phyloP scores from a whole-genome alignment of 2,797 vertebrate genomes.

The Gobio occitaniae region DNA sequence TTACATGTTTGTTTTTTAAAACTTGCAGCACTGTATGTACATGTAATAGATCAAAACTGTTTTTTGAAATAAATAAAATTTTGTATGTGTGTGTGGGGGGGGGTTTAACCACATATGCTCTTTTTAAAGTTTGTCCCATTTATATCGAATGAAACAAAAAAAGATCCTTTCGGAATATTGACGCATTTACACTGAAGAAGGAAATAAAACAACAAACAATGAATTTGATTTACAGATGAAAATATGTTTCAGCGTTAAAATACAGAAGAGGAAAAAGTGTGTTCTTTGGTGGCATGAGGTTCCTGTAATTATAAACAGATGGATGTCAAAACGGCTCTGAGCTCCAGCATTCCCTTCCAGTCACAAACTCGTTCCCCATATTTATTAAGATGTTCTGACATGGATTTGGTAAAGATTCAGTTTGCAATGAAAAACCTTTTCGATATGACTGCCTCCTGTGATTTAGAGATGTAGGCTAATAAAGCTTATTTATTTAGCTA shows the following conservation, averaged over 20 bases:
- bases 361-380: slow-evolving; percentile 34
- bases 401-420: slow-evolving; percentile 21
- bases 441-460: slow-evolving; percentile 2
- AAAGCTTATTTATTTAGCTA: not conserved
- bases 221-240: slow-evolving; percentile 55
- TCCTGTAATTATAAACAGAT: slow-evolving; percentile 68
- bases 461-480: not conserved
- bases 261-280: slow-evolving; percentile 21
- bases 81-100: no score
- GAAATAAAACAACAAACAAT: slow-evolving; percentile 19
- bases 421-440: slow-evolving; percentile 7
- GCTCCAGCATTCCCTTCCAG: slow-evolving; percentile 29
- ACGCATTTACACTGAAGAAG: slow-evolving; percentile 3
- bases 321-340: slow-evolving; percentile 58
- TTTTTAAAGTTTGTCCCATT: not conserved
- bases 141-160: not conserved
- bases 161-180: not conserved
- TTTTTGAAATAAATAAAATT: slow-evolving; percentile 12
- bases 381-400: slow-evolving; percentile 46
- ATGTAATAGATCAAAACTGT: slow-evolving; percentile 18
- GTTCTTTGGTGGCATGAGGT: slow-evolving; percentile 56
- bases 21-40: not conserved
- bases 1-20: not conserved
- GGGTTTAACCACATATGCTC: not conserved
- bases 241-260: slow-evolving; percentile 47